phyloP scores from a whole-genome alignment of 2,113 vertebrate species.

The Pedetes capensis region DNA sequence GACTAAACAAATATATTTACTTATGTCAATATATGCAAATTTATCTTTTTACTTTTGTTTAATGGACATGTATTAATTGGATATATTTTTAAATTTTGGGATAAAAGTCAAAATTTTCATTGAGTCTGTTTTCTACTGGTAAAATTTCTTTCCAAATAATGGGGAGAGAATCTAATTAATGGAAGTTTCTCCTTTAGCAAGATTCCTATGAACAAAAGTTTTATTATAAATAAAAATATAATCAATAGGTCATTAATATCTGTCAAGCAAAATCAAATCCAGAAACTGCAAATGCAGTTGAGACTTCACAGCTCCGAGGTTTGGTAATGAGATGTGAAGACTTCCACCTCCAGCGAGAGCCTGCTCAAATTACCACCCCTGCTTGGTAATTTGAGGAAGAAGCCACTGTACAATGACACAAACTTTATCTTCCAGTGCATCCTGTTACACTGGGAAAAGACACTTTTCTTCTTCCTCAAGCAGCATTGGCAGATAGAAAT shows the following conservation, averaged over 20 bases:
- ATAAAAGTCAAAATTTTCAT: slow-evolving; percentile 36
- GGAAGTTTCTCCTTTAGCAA: slow-evolving; percentile 1
- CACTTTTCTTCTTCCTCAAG: background rate
- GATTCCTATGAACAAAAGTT: background rate
- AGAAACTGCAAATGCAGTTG: background rate
- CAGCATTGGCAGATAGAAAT: background rate
- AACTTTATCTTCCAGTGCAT: background rate
- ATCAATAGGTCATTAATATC: slow-evolving; percentile 48
- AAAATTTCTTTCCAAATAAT: slow-evolving; percentile 34
- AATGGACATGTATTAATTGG: background rate
- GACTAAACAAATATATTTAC: background rate
- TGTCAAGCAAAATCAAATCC: slow-evolving; percentile 40
- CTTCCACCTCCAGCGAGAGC: background rate
- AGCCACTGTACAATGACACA: background rate
- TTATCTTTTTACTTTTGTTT: background rate
- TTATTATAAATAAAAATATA: slow-evolving; percentile 53
- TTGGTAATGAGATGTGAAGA: background rate
- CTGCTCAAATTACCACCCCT: fast-evolving
- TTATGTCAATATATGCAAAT: background rate
- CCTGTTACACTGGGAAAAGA: background rate
- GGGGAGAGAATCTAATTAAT: background rate
- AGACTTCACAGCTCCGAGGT: background rate
- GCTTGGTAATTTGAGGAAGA: background rate
- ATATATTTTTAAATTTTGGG: background rate
- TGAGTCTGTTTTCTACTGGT: background rate